A percentile compares a stretch with the other conserved stretches of the same genome.
phyloP scores from a whole-genome alignment of 2,113 vertebrate species.

The Rhinichthys klamathensis region DNA sequence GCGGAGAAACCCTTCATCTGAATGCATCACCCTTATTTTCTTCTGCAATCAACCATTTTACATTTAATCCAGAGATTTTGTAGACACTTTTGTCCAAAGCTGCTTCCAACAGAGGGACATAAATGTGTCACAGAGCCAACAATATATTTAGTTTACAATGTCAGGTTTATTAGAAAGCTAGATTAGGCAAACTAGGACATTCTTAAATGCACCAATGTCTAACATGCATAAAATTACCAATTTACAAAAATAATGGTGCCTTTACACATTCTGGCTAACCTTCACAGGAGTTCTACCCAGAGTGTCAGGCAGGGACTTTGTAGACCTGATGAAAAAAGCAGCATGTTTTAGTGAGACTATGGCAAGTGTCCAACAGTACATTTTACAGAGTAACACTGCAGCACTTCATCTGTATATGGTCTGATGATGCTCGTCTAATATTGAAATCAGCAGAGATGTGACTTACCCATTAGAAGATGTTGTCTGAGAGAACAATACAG shows the following conservation, averaged over 20 bases:
- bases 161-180: neutral
- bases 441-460: neutral
- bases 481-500: constrained; percentile 43
- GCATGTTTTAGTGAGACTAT: neutral
- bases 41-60: constrained; percentile 25
- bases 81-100: neutral
- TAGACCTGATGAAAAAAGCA: constrained; percentile 30
- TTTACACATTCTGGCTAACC: constrained; percentile 22
- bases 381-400: neutral
- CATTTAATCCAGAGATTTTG: neutral
- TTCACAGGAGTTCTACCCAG: constrained; percentile 36
- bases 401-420: neutral
- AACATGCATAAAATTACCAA: neutral
- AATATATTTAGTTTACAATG: neutral
- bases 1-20: constrained; percentile 17
- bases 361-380: neutral
- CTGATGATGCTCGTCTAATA: too few species aligned
- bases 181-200: neutral
- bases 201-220: neutral
- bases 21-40: constrained; percentile 8
- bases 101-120: neutral
- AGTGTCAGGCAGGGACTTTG: constrained; percentile 45
- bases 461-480: constrained; percentile 57
- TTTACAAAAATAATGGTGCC: neutral
- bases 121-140: neutral